Conservation (phyloP, 2,113 vertebrate genomes). For the Cinclus cinclus region DNA sequence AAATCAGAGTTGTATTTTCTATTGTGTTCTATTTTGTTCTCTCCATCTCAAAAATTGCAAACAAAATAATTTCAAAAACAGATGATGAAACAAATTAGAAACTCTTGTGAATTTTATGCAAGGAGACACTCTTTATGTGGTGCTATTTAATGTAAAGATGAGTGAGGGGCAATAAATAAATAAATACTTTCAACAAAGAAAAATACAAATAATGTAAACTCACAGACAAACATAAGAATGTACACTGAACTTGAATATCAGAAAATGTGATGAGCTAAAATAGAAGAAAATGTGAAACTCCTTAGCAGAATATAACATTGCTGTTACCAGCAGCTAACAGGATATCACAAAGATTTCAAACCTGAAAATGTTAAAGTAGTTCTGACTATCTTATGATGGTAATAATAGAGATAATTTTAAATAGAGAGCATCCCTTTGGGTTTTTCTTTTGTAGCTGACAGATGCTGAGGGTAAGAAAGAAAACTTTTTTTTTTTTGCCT, state of each 20-base stretch:
- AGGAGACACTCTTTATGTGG: background rate
- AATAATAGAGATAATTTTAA: background rate
- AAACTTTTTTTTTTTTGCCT: background rate
- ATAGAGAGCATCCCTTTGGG: background rate
- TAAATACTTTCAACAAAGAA: background rate
- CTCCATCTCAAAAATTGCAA: background rate
- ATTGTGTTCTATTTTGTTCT: background rate
- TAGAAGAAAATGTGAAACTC: background rate
- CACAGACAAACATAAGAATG: background rate
- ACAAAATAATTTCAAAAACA: background rate
- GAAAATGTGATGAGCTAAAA: background rate
- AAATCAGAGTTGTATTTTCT: background rate
- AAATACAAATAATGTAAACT: background rate
- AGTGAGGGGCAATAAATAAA: background rate
- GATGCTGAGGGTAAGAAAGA: background rate
- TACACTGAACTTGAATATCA: background rate
- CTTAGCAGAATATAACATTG: background rate
- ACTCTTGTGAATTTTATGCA: background rate
- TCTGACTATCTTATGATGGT: background rate
- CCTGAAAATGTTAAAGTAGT: background rate
- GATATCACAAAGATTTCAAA: background rate
- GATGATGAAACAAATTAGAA: background rate
- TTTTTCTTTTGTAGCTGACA: slow-evolving; percentile 6
- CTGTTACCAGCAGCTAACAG: background rate
- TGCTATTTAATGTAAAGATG: background rate